These are phyloP conservation scores for Diplodus sargus DNA, from an alignment of 2,797 vertebrate species.

Conservation along the genomic window DNA sequence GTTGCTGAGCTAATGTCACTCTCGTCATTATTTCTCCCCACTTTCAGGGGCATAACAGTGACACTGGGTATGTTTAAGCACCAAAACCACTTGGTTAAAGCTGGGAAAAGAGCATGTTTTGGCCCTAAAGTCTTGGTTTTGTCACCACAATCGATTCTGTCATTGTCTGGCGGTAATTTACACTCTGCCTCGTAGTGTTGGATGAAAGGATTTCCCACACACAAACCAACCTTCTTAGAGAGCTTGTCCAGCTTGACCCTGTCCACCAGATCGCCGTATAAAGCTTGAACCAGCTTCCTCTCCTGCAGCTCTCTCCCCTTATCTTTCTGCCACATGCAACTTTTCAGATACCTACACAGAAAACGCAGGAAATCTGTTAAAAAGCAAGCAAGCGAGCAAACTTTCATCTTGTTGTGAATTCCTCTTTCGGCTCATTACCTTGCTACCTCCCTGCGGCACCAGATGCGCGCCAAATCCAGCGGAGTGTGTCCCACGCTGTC, in stretches of 20 bases:
- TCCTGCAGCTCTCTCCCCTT: constrained; percentile 65
- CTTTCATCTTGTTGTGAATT: neutral
- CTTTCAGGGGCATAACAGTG: too few species aligned
- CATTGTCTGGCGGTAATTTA: neutral
- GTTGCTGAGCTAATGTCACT: too few species aligned
- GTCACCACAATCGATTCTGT: neutral
- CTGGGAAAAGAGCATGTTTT: too few species aligned
- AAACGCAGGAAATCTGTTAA: neutral
- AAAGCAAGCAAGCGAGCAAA: neutral
- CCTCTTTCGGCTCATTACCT: constrained; percentile 58
- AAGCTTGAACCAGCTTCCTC: constrained; percentile 38
- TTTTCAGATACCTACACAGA: constrained; percentile 65
- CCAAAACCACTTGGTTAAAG: too few species aligned
- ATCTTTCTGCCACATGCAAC: constrained; percentile 56
- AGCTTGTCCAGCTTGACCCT: constrained; percentile 18
- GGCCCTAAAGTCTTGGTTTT: too few species aligned
- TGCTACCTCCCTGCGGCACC: constrained; percentile 66
- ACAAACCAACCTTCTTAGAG: constrained; percentile 45
- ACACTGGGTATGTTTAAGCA: too few species aligned
- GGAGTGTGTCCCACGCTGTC: constrained; percentile 74
- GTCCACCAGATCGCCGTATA: constrained; percentile 62
- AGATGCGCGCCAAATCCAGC: constrained; percentile 74
- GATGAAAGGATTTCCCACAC: neutral
- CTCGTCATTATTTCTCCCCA: too few species aligned
- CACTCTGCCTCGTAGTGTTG: neutral